Conservation (phyloP, 2,888 invertebrate species). For the Macrophya alboannulata region DNA sequence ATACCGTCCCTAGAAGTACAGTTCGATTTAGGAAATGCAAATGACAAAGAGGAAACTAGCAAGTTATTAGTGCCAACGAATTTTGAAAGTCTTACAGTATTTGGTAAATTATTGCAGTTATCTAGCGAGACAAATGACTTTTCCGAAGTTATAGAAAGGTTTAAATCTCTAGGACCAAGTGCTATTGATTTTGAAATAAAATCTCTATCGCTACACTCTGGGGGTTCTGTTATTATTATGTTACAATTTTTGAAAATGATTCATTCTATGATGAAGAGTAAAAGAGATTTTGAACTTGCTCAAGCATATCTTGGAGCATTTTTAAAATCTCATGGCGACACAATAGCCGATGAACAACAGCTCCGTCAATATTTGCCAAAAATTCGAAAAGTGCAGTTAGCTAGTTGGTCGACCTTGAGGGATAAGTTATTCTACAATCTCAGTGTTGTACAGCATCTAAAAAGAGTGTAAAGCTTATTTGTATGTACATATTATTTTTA, state of each 20-base stretch:
- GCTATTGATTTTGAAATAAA: slow-evolving; percentile 94
- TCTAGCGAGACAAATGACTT: slow-evolving; percentile 82
- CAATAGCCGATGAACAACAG: slow-evolving; percentile 82
- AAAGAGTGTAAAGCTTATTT: slow-evolving; percentile 81
- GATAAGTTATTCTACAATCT: slow-evolving; percentile 88
- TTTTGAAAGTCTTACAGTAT: slow-evolving; percentile 86
- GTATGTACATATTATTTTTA: slow-evolving; percentile 53
- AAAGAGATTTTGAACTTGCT: slow-evolving; percentile 93
- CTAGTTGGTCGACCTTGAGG: slow-evolving; percentile 86
- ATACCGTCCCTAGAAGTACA: slow-evolving; percentile 91
- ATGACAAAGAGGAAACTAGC: slow-evolving; percentile 78
- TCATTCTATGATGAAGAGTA: slow-evolving; percentile 86
- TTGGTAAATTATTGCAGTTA: slow-evolving; percentile 85
- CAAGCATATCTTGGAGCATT: slow-evolving; percentile 95
- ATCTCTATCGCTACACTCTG: slow-evolving; percentile 88
- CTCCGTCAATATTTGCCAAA: slow-evolving; percentile 82
- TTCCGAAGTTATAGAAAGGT: slow-evolving; percentile 82
- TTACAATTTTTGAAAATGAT: slow-evolving; percentile 90
- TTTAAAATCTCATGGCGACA: slow-evolving; percentile 89
- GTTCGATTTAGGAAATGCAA: slow-evolving; percentile 87
- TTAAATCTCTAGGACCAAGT: slow-evolving; percentile 90
- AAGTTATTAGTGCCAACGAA: slow-evolving; percentile 83
- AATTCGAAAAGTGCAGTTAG: slow-evolving; percentile 83
- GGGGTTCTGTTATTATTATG: slow-evolving; percentile 88
- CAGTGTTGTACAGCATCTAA: slow-evolving; percentile 89